Percentiles rank a stretch among this genome's conserved stretches.
Evolutionary conservation across 2,797 vertebrate species (phyloP).

Genomic region (Petrocephalus schoutedeni): DNA sequence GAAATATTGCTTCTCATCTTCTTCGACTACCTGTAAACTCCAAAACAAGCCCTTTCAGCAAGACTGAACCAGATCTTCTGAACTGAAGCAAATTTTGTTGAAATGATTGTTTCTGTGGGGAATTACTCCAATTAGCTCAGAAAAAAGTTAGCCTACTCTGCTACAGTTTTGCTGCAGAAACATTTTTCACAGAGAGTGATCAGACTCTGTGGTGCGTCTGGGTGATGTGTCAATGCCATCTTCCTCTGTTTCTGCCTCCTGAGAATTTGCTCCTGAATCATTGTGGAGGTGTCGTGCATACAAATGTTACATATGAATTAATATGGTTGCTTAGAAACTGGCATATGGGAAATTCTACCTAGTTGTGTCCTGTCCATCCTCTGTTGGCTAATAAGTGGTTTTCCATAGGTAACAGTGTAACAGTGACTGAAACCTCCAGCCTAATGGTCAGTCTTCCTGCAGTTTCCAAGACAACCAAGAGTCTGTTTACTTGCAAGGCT

Average conservation of each 20-base stretch:
- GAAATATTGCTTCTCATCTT: background rate
- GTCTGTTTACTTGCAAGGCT: background rate
- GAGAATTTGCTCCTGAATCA: background rate
- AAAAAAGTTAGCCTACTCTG: background rate
- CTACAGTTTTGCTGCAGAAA: background rate
- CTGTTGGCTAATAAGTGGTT: background rate
- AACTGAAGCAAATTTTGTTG: background rate
- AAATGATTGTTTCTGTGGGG: background rate
- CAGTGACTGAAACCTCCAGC: background rate
- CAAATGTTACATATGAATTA: background rate
- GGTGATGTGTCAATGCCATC: background rate
- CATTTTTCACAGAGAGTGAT: background rate
- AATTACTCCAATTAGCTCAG: background rate
- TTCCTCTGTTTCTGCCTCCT: background rate
- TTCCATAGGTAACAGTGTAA: background rate
- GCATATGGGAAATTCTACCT: background rate
- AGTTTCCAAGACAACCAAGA: conserved; percentile 8
- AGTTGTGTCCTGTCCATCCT: background rate
- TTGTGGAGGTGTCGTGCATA: background rate
- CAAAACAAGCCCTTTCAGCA: background rate
- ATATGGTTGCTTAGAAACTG: background rate
- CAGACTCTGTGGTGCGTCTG: background rate
- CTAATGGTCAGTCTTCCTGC: background rate
- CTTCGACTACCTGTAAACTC: background rate
- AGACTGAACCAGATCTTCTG: background rate